A percentile compares a stretch with the other conserved stretches of the same genome.
These are phyloP conservation scores for Equus przewalskii DNA, from an alignment of 2,113 vertebrate species.

Conservation along the genomic window DNA sequence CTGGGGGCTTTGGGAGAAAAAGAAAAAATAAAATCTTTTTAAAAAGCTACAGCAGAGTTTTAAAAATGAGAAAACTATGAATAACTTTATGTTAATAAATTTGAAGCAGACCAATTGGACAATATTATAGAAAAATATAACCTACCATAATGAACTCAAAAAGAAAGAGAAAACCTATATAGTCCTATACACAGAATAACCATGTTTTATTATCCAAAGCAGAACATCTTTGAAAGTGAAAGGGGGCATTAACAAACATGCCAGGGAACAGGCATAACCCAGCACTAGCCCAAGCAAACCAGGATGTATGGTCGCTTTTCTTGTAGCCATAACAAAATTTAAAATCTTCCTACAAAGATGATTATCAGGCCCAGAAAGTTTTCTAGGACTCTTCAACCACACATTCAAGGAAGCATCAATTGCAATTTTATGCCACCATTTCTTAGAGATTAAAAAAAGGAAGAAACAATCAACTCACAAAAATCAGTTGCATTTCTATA, in stretches of 20 bases:
- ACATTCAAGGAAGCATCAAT: not conserved
- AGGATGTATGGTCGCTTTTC: not conserved
- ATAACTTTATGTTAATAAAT: slow-evolving; percentile 19
- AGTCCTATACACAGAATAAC: not conserved
- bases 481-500: too few species aligned
- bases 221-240: not conserved
- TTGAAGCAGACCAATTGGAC: not conserved
- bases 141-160: not conserved
- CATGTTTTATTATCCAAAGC: not conserved
- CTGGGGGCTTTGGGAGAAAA: too few species aligned
- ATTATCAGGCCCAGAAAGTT: not conserved
- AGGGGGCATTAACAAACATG: not conserved
- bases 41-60: not conserved
- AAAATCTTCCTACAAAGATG: slow-evolving; percentile 4
- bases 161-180: not conserved
- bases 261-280: not conserved
- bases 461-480: not conserved
- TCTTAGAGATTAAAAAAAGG: not conserved
- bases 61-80: not conserved
- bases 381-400: not conserved
- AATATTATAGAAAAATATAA: not conserved
- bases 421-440: not conserved
- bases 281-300: not conserved
- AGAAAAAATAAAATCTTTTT: too few species aligned
- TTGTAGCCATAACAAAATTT: not conserved